Conservation (phyloP, 2,113 vertebrate genomes). For the Strix aluco region DNA sequence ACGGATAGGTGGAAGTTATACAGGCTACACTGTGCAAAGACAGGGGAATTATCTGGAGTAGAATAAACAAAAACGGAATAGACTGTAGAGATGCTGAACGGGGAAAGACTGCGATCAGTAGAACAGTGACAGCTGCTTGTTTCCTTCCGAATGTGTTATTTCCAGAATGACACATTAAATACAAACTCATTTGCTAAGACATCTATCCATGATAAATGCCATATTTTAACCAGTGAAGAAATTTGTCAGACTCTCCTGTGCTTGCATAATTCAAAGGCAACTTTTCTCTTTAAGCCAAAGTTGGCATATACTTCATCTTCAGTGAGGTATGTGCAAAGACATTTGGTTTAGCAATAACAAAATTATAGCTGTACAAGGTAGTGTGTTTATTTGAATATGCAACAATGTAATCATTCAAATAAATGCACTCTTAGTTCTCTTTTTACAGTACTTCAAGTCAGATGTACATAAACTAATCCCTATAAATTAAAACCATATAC, state of each 20-base stretch:
- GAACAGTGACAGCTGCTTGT: not conserved
- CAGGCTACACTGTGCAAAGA: not conserved
- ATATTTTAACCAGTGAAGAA: conserved; percentile 9
- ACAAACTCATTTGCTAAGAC: not conserved
- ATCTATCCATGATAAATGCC: not conserved
- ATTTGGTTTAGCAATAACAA: conserved; percentile 43
- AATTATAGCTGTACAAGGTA: conserved; percentile 9
- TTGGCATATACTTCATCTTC: conserved; percentile 25
- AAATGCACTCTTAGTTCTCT: conserved; percentile 38
- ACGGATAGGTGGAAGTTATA: not conserved
- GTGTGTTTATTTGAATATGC: conserved; percentile 42
- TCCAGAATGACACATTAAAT: not conserved
- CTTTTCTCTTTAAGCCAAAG: not conserved
- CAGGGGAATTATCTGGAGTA: not conserved
- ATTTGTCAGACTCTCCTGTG: not conserved
- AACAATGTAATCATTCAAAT: conserved; percentile 51
- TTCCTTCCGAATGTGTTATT: not conserved
- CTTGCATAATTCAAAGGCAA: not conserved
- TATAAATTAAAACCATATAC: conserved; percentile 40
- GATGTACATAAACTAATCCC: not conserved
- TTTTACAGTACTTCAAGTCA: not conserved
- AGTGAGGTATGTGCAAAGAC: conserved; percentile 34
- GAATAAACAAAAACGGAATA: not conserved
- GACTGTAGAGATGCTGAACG: not conserved
- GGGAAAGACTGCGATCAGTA: not conserved